Evolutionary conservation across 2,888 invertebrate species (phyloP), one percentile per base, ranked within the genome.

Genomic region (Drosophila mayaguana): DNA sequence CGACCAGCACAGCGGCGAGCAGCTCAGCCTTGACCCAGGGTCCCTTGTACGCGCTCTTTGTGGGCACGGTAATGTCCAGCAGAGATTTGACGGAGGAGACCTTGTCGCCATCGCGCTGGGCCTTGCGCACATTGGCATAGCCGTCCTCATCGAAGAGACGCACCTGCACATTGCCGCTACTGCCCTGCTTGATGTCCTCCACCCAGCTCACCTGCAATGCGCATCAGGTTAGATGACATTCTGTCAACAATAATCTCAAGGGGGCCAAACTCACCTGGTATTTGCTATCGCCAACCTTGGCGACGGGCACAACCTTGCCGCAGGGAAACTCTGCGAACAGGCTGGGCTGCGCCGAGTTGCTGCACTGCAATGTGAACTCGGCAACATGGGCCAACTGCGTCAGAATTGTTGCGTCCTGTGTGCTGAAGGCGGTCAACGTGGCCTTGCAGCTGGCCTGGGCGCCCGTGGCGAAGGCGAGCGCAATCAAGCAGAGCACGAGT

Each of bases 21-120:
- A 98, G 95, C 94, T 98, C 98, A 0, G 98, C 97, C 93, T 98
- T 98, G 61, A 98, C 95, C 96, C 97, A 97, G 4, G 98, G 98
- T 1, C 98, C 98, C 73, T 95, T 96, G 94, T 97, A 98, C 56
- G 98, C 96, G 91, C 96, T 96, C 61, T 96, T 95, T 87, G 97
- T 96, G 80, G 95, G 94, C 11, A 97, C 93, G 16, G 94, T 93
- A 62, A 97, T 94, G 56, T 95, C 95, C 73, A 95, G 95, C 22
- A 97, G 92, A 9, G 96, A 95, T 77, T 95, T 94, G 3, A 97
- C 94, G 32, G 94, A 93, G 32, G 94, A 94, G 4, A 94, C 93
- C 88, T 95, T 95, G 88, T 96, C 96, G 51, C 95, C 96, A 67
- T 95, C 94, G 57, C 96, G 95, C 80, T 96, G 94, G 7, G 96